Base-by-base conservation (phyloP, 1,140 invertebrate genomes). In the Drosophila teissieri region DNA sequence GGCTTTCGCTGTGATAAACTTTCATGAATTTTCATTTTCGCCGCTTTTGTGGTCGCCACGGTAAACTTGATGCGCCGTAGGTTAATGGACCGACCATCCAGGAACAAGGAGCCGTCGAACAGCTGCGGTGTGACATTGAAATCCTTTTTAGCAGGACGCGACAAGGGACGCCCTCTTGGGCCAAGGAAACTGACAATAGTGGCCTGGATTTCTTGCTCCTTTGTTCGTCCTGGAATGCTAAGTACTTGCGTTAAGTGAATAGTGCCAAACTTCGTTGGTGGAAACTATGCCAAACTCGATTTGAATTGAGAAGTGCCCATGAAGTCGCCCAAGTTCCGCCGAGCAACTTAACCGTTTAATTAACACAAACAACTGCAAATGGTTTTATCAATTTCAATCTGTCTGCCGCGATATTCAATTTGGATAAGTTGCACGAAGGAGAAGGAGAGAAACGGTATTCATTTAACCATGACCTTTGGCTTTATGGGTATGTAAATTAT, bases 21-120 rank as follows among this genome's bases (percentile, higher is more conserved):
- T 85, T 73, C 77, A 74, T 81, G 82, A 81, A 85, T 86, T 85
- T 85, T 85, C 82, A 85, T 85, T 85, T 73, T 73, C 69, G 68
- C 56, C 55, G 83, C 76, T 82, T 88, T 79, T 82, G 78, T 64
- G 72, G 83, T 70, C 75, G 70, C 78, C 51, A 17, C 27, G 39
- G 56, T 48, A 42, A 86, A 82, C 80, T 80, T 68, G 80, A 84
- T 69, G 80, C 73, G 64, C 40, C 51, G 56, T 79, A 82, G 69
- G 51, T 82, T 86, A 73, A 81, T 83, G 79, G 70, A 69, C 64
- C 24, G 27, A 34, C 45, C 54, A 15, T 31, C 27, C 46, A 57
- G 60, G 19, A 19, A 19, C 19, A 19, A 19, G 19, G 48, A 45
- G 15, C 36, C 52, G 49, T 40, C 48, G 53, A 53, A 75, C 51